Evolutionary conservation across 2,797 vertebrate species (phyloP).

Genomic region (Catostomus latipinnis): DNA sequence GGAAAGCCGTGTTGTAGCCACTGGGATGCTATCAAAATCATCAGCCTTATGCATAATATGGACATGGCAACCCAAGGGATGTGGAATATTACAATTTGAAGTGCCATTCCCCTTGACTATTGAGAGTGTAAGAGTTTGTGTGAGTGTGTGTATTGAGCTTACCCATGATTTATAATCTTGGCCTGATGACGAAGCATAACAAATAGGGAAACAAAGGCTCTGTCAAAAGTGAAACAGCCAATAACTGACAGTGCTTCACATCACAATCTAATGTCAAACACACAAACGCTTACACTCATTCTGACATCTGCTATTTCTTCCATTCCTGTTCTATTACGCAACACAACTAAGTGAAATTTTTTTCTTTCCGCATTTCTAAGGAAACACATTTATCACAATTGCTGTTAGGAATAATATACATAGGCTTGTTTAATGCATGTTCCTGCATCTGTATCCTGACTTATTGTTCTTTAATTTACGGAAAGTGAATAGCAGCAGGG

Average conservation of each 20-base stretch:
- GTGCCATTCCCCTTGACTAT: constrained; percentile 4
- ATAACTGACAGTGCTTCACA: constrained; percentile 14
- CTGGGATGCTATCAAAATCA: neutral
- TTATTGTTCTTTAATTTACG: constrained; percentile 44
- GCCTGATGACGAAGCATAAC: neutral
- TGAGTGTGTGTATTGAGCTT: constrained; percentile 22
- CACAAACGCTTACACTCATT: neutral
- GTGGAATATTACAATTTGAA: constrained; percentile 2
- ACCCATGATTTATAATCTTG: constrained; percentile 10
- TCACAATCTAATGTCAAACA: constrained; percentile 8
- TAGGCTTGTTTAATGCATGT: constrained; percentile 39
- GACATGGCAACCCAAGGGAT: constrained; percentile 18
- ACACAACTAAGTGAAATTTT: neutral
- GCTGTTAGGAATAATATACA: neutral
- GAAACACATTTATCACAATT: constrained; percentile 17
- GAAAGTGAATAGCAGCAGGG: neutral
- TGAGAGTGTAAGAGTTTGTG: constrained; percentile 66
- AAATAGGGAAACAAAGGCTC: neutral
- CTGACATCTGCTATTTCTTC: neutral
- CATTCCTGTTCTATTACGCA: neutral
- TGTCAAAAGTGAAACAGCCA: constrained; percentile 8
- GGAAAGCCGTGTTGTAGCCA: neutral
- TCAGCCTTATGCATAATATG: neutral
- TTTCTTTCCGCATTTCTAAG: neutral
- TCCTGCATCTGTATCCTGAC: constrained; percentile 66